A percentile compares a stretch with the other conserved stretches of the same genome.
Evolutionary conservation across 2,797 vertebrate species (phyloP).

Genomic region (Clarias pachynema): DNA sequence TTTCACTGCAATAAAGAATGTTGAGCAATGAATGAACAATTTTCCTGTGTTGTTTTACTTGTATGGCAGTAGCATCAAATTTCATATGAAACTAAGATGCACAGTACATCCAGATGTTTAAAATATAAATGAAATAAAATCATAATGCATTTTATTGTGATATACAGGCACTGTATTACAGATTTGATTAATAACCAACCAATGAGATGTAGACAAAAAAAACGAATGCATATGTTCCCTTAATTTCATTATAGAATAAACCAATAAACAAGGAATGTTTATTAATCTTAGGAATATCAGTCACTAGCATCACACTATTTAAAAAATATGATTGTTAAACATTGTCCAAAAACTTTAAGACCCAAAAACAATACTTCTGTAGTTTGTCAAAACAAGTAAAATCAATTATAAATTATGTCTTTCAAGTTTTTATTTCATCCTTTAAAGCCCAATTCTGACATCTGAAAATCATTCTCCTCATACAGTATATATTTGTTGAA

Average conservation of each 20-base stretch:
- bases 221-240: not conserved
- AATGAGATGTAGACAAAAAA: not conserved
- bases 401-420: not conserved
- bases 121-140: not conserved
- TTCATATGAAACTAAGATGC: not conserved
- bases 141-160: not conserved
- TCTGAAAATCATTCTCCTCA: not conserved
- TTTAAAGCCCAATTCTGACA: not conserved
- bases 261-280: not conserved
- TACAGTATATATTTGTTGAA: not conserved
- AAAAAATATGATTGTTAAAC: not conserved
- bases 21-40: not conserved
- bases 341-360: not conserved
- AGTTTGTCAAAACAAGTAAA: not conserved
- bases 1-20: conserved; percentile 52
- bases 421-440: not conserved
- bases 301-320: not conserved
- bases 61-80: not conserved
- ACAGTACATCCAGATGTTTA: not conserved
- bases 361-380: not conserved
- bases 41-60: conserved; percentile 1
- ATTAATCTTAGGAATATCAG: not conserved
- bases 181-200: not conserved
- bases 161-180: not conserved
- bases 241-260: not conserved